phyloP scores from a whole-genome alignment of 2,888 invertebrate species.

The Sthenelais limicola region DNA sequence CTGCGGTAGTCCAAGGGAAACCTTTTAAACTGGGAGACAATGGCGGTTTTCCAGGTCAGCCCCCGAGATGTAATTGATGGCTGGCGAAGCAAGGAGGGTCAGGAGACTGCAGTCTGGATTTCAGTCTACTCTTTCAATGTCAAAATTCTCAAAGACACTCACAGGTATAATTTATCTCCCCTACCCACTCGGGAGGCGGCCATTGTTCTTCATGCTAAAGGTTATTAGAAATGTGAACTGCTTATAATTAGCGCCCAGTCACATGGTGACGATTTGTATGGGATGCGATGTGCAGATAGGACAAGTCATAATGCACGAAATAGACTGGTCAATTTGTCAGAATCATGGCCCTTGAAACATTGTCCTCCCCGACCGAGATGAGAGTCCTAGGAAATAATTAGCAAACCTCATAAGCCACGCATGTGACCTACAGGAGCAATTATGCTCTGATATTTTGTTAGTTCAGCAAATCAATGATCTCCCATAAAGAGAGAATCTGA shows the following conservation, averaged over 20 bases:
- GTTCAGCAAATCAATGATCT: too few species aligned
- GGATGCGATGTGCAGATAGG: too few species aligned
- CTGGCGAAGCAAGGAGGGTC: neutral
- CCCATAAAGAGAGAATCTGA: too few species aligned
- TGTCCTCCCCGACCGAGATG: too few species aligned
- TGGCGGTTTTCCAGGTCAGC: neutral
- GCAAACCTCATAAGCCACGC: too few species aligned
- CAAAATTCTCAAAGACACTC: constrained; percentile 8
- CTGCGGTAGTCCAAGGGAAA: constrained; percentile 12
- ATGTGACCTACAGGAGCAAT: too few species aligned
- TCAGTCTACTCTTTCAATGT: constrained; percentile 12
- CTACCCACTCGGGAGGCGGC: neutral
- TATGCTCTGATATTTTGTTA: too few species aligned
- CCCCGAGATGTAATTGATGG: neutral
- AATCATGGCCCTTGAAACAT: too few species aligned
- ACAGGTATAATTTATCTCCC: constrained; percentile 21
- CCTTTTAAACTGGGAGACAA: neutral
- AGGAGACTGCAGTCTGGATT: neutral
- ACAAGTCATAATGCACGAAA: too few species aligned
- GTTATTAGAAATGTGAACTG: constrained; percentile 32
- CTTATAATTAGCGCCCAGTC: constrained; percentile 30
- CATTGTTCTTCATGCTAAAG: constrained; percentile 16
- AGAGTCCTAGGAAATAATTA: too few species aligned
- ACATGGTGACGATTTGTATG: too few species aligned
- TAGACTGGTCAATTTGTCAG: too few species aligned